A percentile compares a stretch with the other conserved stretches of the same genome.
These are phyloP conservation scores for Perdix hodgsoniae DNA, from an alignment of 2,797 vertebrate genomes.

Conservation along the genomic window DNA sequence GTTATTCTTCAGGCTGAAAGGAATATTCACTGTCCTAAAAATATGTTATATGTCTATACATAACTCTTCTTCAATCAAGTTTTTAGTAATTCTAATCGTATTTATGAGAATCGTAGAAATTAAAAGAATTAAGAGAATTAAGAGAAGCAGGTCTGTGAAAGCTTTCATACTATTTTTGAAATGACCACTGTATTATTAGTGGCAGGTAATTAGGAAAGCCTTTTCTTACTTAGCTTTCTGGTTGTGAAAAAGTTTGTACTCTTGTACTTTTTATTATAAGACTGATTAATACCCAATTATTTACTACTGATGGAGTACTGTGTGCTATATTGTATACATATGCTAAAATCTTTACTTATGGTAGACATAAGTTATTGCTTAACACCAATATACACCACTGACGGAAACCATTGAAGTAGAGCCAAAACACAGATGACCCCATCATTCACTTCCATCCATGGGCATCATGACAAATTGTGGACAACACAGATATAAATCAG, in stretches of 20 bases:
- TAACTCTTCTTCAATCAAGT: neutral
- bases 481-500: conserved; percentile 56
- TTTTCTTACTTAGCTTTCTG: neutral
- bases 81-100: neutral
- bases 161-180: neutral
- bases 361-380: neutral
- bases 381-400: neutral
- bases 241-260: neutral
- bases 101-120: neutral
- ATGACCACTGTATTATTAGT: neutral
- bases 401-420: neutral
- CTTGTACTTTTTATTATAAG: neutral
- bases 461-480: conserved; percentile 58
- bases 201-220: neutral
- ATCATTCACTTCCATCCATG: conserved; percentile 66
- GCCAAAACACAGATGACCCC: conserved; percentile 36
- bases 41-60: neutral
- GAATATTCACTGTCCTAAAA: neutral
- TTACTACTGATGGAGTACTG: neutral
- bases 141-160: neutral
- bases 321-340: neutral
- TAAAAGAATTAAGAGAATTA: neutral
- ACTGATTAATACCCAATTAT: neutral
- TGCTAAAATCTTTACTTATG: neutral
- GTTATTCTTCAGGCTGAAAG: neutral